Evolutionary conservation across 2,113 vertebrate species (phyloP), one percentile per base, ranked within the genome.

Genomic region (Oryzias melastigma): DNA sequence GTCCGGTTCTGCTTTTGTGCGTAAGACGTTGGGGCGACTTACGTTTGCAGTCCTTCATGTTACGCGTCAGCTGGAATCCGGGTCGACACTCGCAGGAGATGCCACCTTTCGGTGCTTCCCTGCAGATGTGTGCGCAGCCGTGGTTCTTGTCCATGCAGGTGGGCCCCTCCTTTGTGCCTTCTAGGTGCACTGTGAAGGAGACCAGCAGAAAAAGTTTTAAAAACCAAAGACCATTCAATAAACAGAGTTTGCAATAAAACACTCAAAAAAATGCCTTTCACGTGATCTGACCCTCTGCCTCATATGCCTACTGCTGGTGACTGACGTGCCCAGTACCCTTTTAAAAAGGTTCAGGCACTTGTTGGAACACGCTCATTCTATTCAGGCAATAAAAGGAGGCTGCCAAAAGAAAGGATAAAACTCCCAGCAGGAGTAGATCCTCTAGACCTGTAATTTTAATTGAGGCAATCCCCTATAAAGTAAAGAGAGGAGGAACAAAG

Each of bases 91-190:
- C 96, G 0, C 96, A 98, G 88, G 96, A 95, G 7, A 97, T 96
- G 71, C 94, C 93, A 43, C 96, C 96, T 78, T 98, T 97, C 68
- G 95, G 95, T 0, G 96, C 93, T 87, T 99, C 97, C 51, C 96
- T 88, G 80, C 96, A 99, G 77, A 98, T 98, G 91, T 99, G 97
- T 45, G 96, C 95, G 2, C 97, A 99, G 82, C 97, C 97, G 0
- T 99, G 97, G 80, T 98, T 98, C 92, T 95, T 98, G 90, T 99
- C 96, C 97, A 98, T 99, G 88, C 97, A 98, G 71, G 96, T 97
- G 92, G 96, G 95, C 62, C 95, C 95, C 81, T 97, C 96, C 69
- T 96, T 96, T 83, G 95, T 87, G 67, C 95, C 94, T 81, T 97
- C 96, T 51, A 78, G 85, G 80, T 90, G 93, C 74, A 63, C 88